Evolutionary conservation across 2,888 invertebrate genomes (phyloP).

Genomic region (Andrena fulva): DNA sequence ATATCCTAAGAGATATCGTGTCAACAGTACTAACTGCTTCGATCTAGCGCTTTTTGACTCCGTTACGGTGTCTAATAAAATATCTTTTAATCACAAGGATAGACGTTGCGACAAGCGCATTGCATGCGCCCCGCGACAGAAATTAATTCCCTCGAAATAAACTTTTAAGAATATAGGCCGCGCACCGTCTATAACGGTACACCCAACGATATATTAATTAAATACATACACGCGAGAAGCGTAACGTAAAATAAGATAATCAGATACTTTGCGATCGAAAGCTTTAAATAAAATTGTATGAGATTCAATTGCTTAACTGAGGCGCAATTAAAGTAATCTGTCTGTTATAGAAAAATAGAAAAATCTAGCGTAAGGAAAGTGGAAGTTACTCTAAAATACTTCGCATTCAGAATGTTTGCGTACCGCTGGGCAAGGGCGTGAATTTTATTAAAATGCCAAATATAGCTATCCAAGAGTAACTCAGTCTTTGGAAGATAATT

Average conservation of each 20-base stretch:
- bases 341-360: constrained; percentile 12
- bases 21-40: constrained; percentile 36
- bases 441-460: constrained; percentile 17
- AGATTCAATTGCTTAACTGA: constrained; percentile 24
- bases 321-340: constrained; percentile 7
- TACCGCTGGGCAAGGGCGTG: neutral
- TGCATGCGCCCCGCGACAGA: neutral
- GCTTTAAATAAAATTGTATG: constrained; percentile 10
- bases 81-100: constrained; percentile 2
- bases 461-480: constrained; percentile 31
- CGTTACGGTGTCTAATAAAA: constrained; percentile 18
- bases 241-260: constrained; percentile 12
- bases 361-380: neutral
- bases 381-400: neutral
- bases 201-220: constrained; percentile 28
- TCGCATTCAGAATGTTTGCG: neutral
- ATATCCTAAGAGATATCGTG: constrained; percentile 14
- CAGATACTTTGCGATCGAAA: neutral
- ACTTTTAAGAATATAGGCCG: constrained; percentile 53
- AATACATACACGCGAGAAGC: neutral
- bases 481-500: constrained; percentile 53
- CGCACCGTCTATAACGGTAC: neutral
- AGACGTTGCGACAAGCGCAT: constrained; percentile 15
- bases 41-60: constrained; percentile 12
- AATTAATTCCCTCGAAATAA: constrained; percentile 7